Base-by-base conservation (phyloP, 2,797 vertebrate genomes). In the Acrocephalus scirpaceus region DNA sequence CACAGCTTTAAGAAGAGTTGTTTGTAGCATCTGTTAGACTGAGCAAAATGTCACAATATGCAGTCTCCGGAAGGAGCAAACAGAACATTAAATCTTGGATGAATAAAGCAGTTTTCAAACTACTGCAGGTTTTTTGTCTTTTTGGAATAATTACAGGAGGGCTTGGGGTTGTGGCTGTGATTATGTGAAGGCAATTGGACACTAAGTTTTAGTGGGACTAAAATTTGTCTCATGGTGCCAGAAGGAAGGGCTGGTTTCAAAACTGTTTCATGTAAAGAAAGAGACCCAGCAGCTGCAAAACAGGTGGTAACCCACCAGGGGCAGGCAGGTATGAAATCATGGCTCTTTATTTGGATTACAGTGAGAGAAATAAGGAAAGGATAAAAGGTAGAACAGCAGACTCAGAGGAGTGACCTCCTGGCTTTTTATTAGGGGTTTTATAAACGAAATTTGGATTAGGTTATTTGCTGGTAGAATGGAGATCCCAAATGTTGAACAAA, bases 261-360 rank as follows among this genome's bases (percentile, higher is more conserved):
- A 93, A 86, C 10, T 56, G 78, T 56, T 77, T 48, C 78, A 15
- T 64, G 60, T 20, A 44, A 85, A 76, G 80, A 62, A 65, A 60
- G 58, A 87, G n/a, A 90, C 36, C 57, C 71, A 85, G 40, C 80
- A 82, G 88, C 90, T 96, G 93, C 92, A 92, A 95, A 92, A 53
- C 88, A 95, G 92, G 94, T 93, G 91, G 89, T 67, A 83, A 86
- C 88, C n/a, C 92, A 76, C 90, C 88, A 87, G 86, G 87, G 76
- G 72, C 65, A 81, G 44, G 61, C 57, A 60, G 5, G 7, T 92
- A 88, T 90, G 93, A 95, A 92, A 93, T 93, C 66, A 73, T 8
- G 34, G 71, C 36, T 93, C 80, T 87, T 88, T 88, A 62, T 86
- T 88, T 94, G 87, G 78, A 65, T 66, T 91, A 7, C 42, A 70